Evolutionary conservation across 2,888 invertebrate genomes (phyloP).

Genomic region (Mesorhabditis spiculigera): DNA sequence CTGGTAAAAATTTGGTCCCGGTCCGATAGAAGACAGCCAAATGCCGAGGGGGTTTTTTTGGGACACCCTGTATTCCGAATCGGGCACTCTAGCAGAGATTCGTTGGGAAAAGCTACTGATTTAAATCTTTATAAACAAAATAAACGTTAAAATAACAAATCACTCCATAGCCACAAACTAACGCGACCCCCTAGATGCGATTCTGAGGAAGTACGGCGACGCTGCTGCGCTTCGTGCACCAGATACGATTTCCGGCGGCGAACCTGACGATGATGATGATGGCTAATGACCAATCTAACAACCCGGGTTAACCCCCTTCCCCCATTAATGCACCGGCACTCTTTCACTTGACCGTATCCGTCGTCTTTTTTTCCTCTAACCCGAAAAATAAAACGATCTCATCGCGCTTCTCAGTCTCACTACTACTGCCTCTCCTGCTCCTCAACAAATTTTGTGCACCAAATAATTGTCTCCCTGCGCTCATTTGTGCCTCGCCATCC

Average conservation of each 20-base stretch:
- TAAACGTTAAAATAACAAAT: not conserved
- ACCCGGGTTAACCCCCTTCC: not conserved
- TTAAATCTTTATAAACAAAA: not conserved
- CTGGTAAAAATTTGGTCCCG: too few species aligned
- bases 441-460: too few species aligned
- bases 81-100: too few species aligned
- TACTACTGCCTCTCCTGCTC: too few species aligned
- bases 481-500: too few species aligned
- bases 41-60: too few species aligned
- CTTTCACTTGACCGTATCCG: not conserved
- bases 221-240: constrained; percentile 46
- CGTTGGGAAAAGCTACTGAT: too few species aligned
- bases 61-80: too few species aligned
- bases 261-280: not conserved
- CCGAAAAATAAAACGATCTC: too few species aligned
- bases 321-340: not conserved
- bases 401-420: too few species aligned
- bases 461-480: too few species aligned
- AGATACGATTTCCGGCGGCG: not conserved
- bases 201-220: constrained; percentile 40
- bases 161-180: not conserved
- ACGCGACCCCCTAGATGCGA: constrained; percentile 39
- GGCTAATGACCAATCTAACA: not conserved
- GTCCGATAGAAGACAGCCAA: too few species aligned
- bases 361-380: not conserved